phyloP scores from a whole-genome alignment of 1,140 invertebrate genomes.

The Penaeus indicus region DNA sequence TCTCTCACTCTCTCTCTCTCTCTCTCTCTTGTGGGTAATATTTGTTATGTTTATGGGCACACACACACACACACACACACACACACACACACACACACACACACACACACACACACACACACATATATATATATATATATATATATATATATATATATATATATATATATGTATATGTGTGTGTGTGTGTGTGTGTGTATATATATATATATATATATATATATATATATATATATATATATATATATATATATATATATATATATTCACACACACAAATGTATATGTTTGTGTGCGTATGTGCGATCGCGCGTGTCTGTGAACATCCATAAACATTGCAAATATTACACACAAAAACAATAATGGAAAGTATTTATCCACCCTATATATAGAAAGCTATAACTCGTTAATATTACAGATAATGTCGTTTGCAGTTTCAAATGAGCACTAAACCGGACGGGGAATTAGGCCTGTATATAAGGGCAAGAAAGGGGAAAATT shows the following conservation, averaged over 20 bases:
- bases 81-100: too few species aligned
- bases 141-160: background rate
- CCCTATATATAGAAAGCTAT: background rate
- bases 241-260: background rate
- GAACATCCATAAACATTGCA: background rate
- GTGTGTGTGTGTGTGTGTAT: slow-evolving; percentile 11
- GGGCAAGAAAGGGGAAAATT: too few species aligned
- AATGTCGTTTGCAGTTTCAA: too few species aligned
- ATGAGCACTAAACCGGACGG: too few species aligned
- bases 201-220: slow-evolving; percentile 5
- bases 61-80: too few species aligned
- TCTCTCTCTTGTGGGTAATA: too few species aligned
- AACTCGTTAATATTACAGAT: background rate
- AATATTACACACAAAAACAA: background rate
- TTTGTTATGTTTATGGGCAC: too few species aligned
- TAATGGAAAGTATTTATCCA: background rate
- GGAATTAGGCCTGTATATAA: too few species aligned
- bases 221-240: background rate
- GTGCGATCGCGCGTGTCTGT: background rate
- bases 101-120: too few species aligned
- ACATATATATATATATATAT: background rate
- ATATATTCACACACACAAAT: too few species aligned
- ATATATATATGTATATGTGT: slow-evolving; percentile 4
- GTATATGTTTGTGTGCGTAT: background rate
- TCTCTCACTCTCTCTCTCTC: too few species aligned